These are phyloP conservation scores for Steatocranus sp. DNA, from an alignment of 2,797 vertebrate genomes.

Conservation along the genomic window DNA sequence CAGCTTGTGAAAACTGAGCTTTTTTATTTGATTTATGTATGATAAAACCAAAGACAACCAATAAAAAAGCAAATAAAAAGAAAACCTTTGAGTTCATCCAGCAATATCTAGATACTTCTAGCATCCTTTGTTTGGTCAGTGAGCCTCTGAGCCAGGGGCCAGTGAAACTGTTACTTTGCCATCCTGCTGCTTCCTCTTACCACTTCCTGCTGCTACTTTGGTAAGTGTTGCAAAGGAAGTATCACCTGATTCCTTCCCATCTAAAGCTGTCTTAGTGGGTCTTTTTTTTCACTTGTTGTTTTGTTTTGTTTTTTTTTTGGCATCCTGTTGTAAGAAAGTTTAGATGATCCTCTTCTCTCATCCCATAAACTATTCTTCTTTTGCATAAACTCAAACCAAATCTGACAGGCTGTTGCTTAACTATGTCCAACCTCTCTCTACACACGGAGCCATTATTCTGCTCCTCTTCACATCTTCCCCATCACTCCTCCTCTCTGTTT, in stretches of 20 bases:
- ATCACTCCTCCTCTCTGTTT: not conserved
- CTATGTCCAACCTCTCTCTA: not conserved
- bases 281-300: not conserved
- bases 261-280: not conserved
- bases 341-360: not conserved
- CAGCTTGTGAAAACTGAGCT: not conserved
- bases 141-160: constrained; percentile 27
- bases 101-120: not conserved
- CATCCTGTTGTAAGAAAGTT: not conserved
- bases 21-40: not conserved
- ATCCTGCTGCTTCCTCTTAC: not conserved
- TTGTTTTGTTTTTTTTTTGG: not conserved
- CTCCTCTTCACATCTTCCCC: not conserved
- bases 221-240: constrained; percentile 2
- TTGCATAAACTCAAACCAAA: not conserved
- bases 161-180: constrained; percentile 54
- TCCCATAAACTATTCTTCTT: not conserved
- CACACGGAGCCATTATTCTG: not conserved
- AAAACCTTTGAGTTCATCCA: not conserved
- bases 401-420: not conserved
- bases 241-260: constrained; percentile 8
- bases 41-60: not conserved
- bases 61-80: not conserved
- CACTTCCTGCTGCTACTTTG: constrained; percentile 22
- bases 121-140: not conserved